Percentiles rank a stretch among this genome's conserved stretches.
Evolutionary conservation across 2,888 invertebrate genomes (phyloP).

Genomic region (Platycheirus rosarum): DNA sequence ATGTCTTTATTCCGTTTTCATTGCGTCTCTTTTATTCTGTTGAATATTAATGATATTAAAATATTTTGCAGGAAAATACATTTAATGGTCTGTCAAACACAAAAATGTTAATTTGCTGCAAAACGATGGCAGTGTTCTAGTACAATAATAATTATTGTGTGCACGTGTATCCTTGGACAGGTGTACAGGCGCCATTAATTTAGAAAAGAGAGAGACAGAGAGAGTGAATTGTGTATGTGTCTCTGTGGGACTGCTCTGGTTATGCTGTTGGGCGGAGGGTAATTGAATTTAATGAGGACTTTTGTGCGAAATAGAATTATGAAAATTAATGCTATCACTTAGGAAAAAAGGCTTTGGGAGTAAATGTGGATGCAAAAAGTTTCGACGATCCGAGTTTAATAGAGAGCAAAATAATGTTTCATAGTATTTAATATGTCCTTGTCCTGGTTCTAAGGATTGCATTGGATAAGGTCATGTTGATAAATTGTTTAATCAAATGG

Average conservation of each 20-base stretch:
- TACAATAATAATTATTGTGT: constrained; percentile 34
- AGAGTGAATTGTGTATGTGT: constrained; percentile 20
- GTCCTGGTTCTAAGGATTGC: too few relatives aligned
- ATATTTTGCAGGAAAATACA: constrained; percentile 64
- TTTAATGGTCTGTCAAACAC: constrained; percentile 63
- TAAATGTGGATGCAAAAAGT: too few relatives aligned
- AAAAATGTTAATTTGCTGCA: constrained; percentile 66
- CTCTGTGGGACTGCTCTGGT: neutral
- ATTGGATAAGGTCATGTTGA: too few relatives aligned
- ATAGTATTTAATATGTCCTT: too few relatives aligned
- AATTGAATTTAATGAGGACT: constrained; percentile 64
- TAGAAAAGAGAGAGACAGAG: constrained; percentile 32
- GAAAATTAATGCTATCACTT: constrained; percentile 50
- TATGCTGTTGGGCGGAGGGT: constrained; percentile 25
- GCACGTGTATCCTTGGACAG: constrained; percentile 37
- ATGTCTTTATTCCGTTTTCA: neutral
- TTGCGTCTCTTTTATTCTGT: constrained; percentile 25
- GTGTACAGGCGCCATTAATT: constrained; percentile 51
- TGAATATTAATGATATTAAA: constrained; percentile 62
- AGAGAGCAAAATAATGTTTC: too few relatives aligned
- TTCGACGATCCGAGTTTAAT: too few relatives aligned
- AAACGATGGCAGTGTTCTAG: constrained; percentile 21
- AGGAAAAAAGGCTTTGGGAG: neutral
- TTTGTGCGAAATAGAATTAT: constrained; percentile 52
- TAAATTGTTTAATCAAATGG: too few relatives aligned